A percentile compares a stretch with the other conserved stretches of the same genome.
Conservation (phyloP, 2,888 invertebrate species). For the Lydus trimaculatus region DNA sequence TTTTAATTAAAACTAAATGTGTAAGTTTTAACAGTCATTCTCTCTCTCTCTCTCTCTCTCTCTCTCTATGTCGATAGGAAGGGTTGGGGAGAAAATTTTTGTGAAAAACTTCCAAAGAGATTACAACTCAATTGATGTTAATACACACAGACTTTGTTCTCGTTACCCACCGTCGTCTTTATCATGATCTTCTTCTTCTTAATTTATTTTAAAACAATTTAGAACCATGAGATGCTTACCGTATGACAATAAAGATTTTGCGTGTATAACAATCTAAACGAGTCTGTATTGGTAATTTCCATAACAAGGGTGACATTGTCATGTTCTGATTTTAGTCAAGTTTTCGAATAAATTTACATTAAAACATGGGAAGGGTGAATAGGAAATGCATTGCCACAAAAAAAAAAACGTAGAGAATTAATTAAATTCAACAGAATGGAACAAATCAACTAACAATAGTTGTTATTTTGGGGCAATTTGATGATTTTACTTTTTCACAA, state of each 20-base stretch:
- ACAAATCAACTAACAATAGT: neutral
- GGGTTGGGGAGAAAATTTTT: neutral
- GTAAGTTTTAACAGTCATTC: no score
- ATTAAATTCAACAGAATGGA: neutral
- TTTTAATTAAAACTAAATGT: neutral
- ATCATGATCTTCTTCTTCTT: neutral
- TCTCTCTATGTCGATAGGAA: no score
- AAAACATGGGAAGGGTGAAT: neutral
- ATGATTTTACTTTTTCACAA: neutral
- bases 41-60: no score
- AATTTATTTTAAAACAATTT: neutral
- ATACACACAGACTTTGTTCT: neutral
- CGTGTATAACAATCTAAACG: neutral
- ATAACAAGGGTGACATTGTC: conserved; percentile 7
- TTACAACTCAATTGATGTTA: conserved; percentile 14
- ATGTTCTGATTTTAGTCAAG: neutral
- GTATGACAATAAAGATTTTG: neutral
- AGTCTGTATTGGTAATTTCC: neutral
- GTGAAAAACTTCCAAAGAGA: neutral
- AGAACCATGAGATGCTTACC: neutral
- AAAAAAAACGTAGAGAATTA: neutral
- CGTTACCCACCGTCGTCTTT: neutral
- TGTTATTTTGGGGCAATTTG: neutral
- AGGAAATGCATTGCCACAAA: neutral
- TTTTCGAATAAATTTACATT: conserved; percentile 13